Base-by-base conservation (phyloP, 2,888 invertebrate species). In the Ganaspis brasiliensis region DNA sequence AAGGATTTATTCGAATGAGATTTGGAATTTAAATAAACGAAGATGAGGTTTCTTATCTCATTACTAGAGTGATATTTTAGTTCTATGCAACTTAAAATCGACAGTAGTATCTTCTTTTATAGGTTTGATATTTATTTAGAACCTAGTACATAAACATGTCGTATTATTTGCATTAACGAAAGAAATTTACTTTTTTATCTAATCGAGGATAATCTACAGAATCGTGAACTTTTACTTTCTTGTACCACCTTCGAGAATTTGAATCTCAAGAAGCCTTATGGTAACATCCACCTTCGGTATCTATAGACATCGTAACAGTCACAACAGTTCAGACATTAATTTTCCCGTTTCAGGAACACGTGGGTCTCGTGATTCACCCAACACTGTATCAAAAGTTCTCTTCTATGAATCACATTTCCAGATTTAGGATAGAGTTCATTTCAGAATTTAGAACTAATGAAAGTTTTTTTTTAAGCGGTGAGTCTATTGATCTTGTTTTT, bases 291-390 rank as follows among this genome's bases (percentile, higher is more conserved):
- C 85, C 87, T 84, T 83, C 81, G 81, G 83, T 76, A 77, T 80
- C 71, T 59, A 52, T 16, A 52, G 14, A 63, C 35, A 61, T 61
- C 37, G 63, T 21, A 63, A 49, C 24, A n/a, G n/a, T 19, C 35
- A 1, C 19, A 24, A 56, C 3, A 31, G 57, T 31, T 31, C 6
- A 19, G 84, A 82, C 85, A 80, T 85, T 77, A 83, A 78, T 70
- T 80, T 67, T 61, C 35, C 81, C 67, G 72, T 16, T 67, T 67
- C 40, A 14, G 31, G 35, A 80, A 72, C 80, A 85, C 83, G 82
- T 83, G 80, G 82, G 74, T 79, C 83, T 78, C 73, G 82, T 83
- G 85, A 85, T 84, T 85, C 85, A 85, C 77, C 84, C 52, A 31
- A 52, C 71, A 77, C 74, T 35, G 74, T 73, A 78, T 82, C 74